phyloP scores from a whole-genome alignment of 2,797 vertebrate genomes.

The Phataginus tricuspis region DNA sequence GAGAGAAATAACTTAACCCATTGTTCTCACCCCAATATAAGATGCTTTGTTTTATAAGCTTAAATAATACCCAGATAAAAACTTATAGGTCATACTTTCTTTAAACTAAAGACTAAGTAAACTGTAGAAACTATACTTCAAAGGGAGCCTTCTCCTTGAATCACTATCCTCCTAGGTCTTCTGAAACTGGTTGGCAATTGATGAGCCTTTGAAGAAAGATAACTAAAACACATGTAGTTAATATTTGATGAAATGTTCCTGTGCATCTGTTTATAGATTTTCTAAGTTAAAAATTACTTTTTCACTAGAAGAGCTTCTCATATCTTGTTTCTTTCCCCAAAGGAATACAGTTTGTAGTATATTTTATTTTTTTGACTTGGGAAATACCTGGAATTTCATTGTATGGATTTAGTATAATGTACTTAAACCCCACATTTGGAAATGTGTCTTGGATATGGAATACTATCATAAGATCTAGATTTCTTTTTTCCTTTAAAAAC shows the following conservation, averaged over 20 bases:
- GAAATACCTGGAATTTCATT: background rate
- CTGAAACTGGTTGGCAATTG: background rate
- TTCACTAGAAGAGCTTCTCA: background rate
- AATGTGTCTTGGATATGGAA: background rate
- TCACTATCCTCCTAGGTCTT: background rate
- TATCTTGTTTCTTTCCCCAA: background rate
- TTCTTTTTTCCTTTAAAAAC: background rate
- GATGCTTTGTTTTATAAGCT: slow-evolving; percentile 26
- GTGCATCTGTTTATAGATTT: background rate
- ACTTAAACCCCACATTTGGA: background rate
- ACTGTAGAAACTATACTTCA: background rate
- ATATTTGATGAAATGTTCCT: slow-evolving; percentile 18
- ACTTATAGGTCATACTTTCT: background rate
- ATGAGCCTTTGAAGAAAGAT: slow-evolving; percentile 12
- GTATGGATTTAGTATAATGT: background rate
- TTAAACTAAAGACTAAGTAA: slow-evolving; percentile 20
- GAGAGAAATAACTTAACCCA: background rate
- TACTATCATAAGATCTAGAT: background rate
- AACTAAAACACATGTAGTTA: background rate
- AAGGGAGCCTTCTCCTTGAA: background rate
- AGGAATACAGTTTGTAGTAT: background rate
- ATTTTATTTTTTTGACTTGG: background rate
- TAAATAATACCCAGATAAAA: background rate
- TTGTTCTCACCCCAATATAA: background rate
- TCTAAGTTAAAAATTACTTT: slow-evolving; percentile 52